Conservation (phyloP, 2,797 vertebrate species). For the Ataeniobius toweri region DNA sequence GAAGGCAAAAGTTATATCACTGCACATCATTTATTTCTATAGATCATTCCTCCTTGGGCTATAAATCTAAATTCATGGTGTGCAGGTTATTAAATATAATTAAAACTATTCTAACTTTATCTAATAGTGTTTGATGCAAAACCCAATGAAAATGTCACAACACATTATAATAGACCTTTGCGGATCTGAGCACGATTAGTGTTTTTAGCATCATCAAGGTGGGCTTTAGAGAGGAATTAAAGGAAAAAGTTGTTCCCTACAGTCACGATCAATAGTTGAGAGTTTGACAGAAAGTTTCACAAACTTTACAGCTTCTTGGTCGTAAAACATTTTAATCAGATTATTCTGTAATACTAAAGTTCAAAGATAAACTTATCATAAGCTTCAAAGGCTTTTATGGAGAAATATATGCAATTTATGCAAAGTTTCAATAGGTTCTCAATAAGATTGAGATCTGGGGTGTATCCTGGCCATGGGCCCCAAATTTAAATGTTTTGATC, state of each 20-base stretch:
- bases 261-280: not conserved
- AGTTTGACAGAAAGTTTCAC: not conserved
- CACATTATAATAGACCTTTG: not conserved
- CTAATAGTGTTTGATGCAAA: conserved; percentile 2
- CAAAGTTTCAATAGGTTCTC: not conserved
- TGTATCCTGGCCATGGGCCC: not conserved
- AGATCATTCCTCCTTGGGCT: not conserved
- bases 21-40: not conserved
- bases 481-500: not conserved
- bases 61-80: not conserved
- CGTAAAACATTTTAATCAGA: not conserved
- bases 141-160: not conserved
- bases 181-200: not conserved
- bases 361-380: not conserved
- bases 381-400: not conserved
- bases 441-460: not conserved
- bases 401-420: not conserved
- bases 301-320: not conserved
- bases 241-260: not conserved
- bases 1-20: conserved; percentile 10
- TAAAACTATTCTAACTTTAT: not conserved
- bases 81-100: not conserved
- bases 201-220: not conserved
- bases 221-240: not conserved
- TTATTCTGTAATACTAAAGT: not conserved